phyloP scores from a whole-genome alignment of 2,888 invertebrate genomes.

The Dexiosoma caninum region DNA sequence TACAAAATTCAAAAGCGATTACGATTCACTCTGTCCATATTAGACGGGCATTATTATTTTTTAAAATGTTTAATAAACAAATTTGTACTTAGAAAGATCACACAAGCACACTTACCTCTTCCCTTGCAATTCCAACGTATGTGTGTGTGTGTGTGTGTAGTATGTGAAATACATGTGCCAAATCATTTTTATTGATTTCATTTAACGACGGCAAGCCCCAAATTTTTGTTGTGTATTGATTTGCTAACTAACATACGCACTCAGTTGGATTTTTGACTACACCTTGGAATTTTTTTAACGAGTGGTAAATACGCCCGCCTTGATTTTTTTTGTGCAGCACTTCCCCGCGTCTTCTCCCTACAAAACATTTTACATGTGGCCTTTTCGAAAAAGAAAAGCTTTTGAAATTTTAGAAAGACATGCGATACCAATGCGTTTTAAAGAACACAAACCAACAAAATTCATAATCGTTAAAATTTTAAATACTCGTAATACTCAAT shows the following conservation, averaged over 20 bases:
- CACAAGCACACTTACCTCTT: neutral
- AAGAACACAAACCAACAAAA: conserved; percentile 27
- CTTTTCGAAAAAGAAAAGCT: conserved; percentile 9
- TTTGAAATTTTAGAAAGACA: conserved; percentile 17
- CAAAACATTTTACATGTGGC: neutral
- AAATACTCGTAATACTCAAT: no score
- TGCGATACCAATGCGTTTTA: conserved; percentile 20
- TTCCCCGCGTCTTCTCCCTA: neutral
- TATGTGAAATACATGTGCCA: no score
- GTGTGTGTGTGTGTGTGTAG: no score
- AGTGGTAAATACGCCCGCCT: conserved; percentile 52
- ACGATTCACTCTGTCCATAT: conserved; percentile 37
- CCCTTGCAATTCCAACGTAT: neutral
- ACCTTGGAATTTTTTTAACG: conserved; percentile 59
- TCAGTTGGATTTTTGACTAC: conserved; percentile 25
- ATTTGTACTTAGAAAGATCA: conserved; percentile 22
- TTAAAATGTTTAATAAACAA: conserved; percentile 47
- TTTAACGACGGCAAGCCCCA: conserved; percentile 59
- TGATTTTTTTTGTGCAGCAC: neutral
- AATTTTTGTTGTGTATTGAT: conserved; percentile 33
- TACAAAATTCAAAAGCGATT: conserved; percentile 48
- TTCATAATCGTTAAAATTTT: neutral
- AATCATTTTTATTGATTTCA: conserved; percentile 51
- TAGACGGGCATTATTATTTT: conserved; percentile 25
- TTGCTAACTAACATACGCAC: conserved; percentile 28